Conservation (phyloP, 1,140 invertebrate genomes). For the Saxidomus purpurata region DNA sequence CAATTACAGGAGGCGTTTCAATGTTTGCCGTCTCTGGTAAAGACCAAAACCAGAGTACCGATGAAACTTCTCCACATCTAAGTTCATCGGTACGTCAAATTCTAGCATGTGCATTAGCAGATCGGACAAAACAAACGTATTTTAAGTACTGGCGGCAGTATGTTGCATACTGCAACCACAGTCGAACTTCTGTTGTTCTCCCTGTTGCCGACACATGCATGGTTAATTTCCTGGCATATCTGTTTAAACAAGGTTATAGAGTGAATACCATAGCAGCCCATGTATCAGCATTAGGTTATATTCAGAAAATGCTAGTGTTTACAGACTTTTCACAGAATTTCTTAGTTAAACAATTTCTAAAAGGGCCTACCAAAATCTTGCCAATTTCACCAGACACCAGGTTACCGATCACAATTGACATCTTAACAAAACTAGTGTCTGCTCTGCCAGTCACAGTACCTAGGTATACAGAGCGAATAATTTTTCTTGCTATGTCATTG, state of each 20-base stretch:
- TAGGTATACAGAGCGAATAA: not conserved
- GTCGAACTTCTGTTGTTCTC: not conserved
- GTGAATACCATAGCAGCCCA: slow-evolving; percentile 5
- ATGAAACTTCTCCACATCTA: not conserved
- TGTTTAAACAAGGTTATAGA: not conserved
- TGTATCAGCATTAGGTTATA: slow-evolving; percentile 13
- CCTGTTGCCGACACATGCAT: not conserved
- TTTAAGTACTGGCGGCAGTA: not conserved
- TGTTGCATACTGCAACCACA: not conserved
- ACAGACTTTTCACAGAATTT: not conserved
- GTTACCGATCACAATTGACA: not conserved
- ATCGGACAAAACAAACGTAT: not conserved
- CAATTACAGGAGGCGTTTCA: slow-evolving; percentile 37
- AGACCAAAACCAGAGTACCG: not conserved
- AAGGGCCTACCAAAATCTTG: not conserved
- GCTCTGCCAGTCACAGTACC: not conserved
- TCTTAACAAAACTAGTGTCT: not conserved
- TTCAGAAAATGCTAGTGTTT: not conserved
- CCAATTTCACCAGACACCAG: slow-evolving; percentile 1
- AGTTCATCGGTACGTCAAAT: not conserved
- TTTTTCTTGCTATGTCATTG: slow-evolving; percentile 15
- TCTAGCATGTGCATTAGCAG: not conserved
- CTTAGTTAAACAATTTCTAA: not conserved
- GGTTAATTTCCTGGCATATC: slow-evolving; percentile 20
- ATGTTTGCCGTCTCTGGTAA: slow-evolving; percentile 11